Evolutionary conservation across 2,113 vertebrate genomes (phyloP).

Genomic region (Phyllostomus discolor): DNA sequence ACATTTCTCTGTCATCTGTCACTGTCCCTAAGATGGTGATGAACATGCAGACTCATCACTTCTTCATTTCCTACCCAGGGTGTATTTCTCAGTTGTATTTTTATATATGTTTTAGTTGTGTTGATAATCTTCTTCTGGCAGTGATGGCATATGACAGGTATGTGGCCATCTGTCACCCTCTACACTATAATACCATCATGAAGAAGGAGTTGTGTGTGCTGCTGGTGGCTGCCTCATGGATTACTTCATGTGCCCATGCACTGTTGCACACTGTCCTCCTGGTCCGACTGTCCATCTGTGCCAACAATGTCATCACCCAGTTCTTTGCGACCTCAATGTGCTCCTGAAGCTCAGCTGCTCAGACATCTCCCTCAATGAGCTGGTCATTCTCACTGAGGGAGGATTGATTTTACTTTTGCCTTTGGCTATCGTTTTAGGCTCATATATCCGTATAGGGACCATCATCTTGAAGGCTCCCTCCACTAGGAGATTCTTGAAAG

Average conservation of each 20-base stretch:
- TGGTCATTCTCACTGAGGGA: slow-evolving; percentile 31
- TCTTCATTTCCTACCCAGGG: slow-evolving; percentile 16
- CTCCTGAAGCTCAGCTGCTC: slow-evolving; percentile 61
- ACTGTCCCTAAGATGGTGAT: slow-evolving; percentile 29
- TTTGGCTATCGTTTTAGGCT: slow-evolving; percentile 20
- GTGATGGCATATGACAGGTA: slow-evolving; percentile 66
- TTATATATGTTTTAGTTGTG: no score
- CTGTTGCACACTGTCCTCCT: slow-evolving; percentile 56
- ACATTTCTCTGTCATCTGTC: slow-evolving; percentile 36
- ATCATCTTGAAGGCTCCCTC: slow-evolving; percentile 12
- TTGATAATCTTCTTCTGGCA: slow-evolving; percentile 17
- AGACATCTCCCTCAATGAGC: slow-evolving; percentile 38
- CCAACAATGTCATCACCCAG: no score
- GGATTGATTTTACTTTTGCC: neutral
- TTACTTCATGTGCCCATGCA: slow-evolving; percentile 1
- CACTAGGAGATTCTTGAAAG: slow-evolving; percentile 34
- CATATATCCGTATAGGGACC: neutral
- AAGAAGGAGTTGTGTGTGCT: neutral
- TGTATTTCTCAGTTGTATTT: slow-evolving; percentile 47
- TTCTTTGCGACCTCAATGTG: slow-evolving; percentile 45
- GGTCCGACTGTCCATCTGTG: neutral
- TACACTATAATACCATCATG: slow-evolving; percentile 53
- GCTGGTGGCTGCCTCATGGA: slow-evolving; percentile 46
- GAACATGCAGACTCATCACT: neutral
- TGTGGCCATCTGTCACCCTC: slow-evolving; percentile 22